phyloP scores from a whole-genome alignment of 1,140 invertebrate species.

The Phymorhynchus buccinoides region DNA sequence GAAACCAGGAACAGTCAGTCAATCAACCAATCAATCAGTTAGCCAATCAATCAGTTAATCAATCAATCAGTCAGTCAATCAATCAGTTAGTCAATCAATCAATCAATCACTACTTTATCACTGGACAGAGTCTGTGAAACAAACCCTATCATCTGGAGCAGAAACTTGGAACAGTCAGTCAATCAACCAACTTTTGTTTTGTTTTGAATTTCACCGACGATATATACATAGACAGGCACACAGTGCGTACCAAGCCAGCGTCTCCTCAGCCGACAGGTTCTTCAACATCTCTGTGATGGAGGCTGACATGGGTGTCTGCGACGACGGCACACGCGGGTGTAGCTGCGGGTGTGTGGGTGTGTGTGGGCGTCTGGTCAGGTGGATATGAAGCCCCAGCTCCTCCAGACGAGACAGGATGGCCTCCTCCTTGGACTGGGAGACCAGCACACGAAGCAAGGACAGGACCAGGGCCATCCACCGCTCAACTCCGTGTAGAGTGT shows the following conservation, averaged over 20 bases:
- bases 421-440: constrained; percentile 82
- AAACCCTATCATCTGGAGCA: constrained; percentile 78
- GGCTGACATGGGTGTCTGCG: constrained; percentile 26
- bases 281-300: constrained; percentile 44
- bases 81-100: too few species aligned
- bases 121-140: constrained; percentile 59
- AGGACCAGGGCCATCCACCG: constrained; percentile 84
- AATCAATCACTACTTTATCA: too few species aligned
- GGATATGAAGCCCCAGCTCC: constrained; percentile 70
- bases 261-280: constrained; percentile 66
- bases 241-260: constrained; percentile 66
- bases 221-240: neutral
- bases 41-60: too few species aligned
- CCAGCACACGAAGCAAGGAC: constrained; percentile 79
- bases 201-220: too few species aligned
- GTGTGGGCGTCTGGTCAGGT: neutral
- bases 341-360: neutral
- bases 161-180: constrained; percentile 74
- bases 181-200: too few species aligned
- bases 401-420: constrained; percentile 78
- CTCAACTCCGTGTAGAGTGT: constrained; percentile 63
- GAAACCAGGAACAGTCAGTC: too few species aligned
- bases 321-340: too few species aligned
- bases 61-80: too few species aligned
- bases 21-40: too few species aligned